phyloP scores from a whole-genome alignment of 2,113 vertebrate species.

The Gasterosteus nipponicus region DNA sequence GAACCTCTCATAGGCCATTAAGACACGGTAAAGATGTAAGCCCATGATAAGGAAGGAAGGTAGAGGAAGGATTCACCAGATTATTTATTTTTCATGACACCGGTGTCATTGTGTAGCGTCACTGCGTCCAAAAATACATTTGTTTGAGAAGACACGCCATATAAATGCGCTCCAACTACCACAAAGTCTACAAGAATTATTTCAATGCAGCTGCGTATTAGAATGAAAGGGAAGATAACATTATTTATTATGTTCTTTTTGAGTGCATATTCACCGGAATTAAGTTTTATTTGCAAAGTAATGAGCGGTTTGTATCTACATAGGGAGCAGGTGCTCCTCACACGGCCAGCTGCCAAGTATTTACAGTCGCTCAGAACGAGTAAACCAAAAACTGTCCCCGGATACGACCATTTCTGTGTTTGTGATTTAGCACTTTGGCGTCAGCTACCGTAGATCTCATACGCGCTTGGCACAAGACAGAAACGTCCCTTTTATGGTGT shows the following conservation, averaged over 20 bases:
- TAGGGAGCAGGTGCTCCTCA: too few species aligned
- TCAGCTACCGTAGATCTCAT: background rate
- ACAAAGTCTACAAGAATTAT: background rate
- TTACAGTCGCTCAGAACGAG: background rate
- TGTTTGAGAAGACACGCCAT: background rate
- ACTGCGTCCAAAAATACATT: background rate
- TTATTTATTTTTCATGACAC: background rate
- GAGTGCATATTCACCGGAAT: too few species aligned
- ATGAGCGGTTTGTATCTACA: too few species aligned
- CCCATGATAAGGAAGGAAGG: background rate
- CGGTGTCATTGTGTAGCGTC: background rate
- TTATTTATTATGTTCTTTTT: background rate
- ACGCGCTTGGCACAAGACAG: background rate
- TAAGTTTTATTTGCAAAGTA: too few species aligned
- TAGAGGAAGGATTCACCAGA: background rate
- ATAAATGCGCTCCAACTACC: background rate
- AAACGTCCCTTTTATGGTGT: background rate
- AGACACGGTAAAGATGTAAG: background rate
- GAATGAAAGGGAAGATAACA: background rate
- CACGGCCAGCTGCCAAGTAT: too few species aligned
- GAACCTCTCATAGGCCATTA: background rate
- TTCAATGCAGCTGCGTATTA: background rate
- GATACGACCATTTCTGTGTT: background rate
- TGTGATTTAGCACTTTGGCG: background rate
- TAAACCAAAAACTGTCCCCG: background rate